Evolutionary conservation across 2,888 invertebrate genomes (phyloP).

Genomic region (Stictocephala bisonia): DNA sequence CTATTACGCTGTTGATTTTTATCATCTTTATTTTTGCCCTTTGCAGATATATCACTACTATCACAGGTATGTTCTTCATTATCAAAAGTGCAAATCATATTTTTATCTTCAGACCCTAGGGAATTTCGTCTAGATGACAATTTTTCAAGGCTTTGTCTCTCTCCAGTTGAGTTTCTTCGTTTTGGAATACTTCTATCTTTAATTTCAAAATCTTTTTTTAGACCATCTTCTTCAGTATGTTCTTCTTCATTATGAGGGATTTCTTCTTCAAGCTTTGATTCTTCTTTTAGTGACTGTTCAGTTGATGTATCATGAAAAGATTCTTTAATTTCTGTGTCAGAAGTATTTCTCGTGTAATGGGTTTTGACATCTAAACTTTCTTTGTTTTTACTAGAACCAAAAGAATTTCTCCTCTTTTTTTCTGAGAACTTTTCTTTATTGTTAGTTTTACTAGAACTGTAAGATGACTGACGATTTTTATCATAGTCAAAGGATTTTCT

Average conservation of each 20-base stretch:
- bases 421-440: conserved; percentile 13
- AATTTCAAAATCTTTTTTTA: conserved; percentile 58
- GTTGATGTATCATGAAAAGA: no score
- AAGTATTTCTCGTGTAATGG: no score
- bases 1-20: conserved; percentile 28
- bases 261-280: no score
- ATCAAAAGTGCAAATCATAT: neutral
- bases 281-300: no score
- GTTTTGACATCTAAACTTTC: no score
- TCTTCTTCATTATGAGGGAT: neutral
- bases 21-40: neutral
- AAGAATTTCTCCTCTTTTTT: conserved; percentile 38
- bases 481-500: conserved; percentile 56
- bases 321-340: no score
- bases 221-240: neutral
- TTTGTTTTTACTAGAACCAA: conserved; percentile 42
- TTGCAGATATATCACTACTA: neutral
- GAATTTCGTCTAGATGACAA: conserved; percentile 46
- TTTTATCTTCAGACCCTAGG: conserved; percentile 46
- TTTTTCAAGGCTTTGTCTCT: conserved; percentile 50
- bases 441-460: no score
- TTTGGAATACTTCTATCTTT: conserved; percentile 34
- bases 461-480: conserved; percentile 26
- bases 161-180: conserved; percentile 64
- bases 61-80: neutral